Base-by-base conservation (phyloP, 2,113 vertebrate species). In the Eonycteris spelaea region DNA sequence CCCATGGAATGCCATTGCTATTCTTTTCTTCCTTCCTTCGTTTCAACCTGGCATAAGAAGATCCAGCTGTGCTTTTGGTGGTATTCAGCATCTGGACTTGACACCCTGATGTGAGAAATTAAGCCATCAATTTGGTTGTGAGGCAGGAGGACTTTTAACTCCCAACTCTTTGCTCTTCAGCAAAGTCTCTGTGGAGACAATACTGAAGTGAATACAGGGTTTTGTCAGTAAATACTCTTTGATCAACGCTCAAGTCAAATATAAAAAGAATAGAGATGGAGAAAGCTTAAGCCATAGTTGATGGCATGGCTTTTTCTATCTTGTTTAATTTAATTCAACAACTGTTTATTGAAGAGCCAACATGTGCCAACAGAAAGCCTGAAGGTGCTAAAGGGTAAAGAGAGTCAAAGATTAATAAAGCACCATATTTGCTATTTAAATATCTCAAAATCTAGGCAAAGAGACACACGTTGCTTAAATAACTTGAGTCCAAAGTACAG, bases 281-380 rank as follows among this genome's bases (percentile, higher is more conserved):
- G 33, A 91, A 79, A 61, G 15, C 33, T 79, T 74, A 92, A 92
- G 57, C 22, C 7, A 40, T 90, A 94, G 93, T 83, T 91, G 91
- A 94, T 97, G 80, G 16, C 40, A n/a, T 90, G 84, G 79, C 65
- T 92, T 94, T 92, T 61, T 75, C 40, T 11, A 68, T 51, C 51
- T 70, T 51, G 5, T 94, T 92, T 92, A 91, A 94, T 91, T 97
- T 59, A 95, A 91, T 89, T 92, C 82, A 95, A 79, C 73, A 94
- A 79, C 71, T 94, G 14, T 93, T 95, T 97, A 88, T 92, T 96
- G 86, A 95, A 70, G 19, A 97, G 33, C 48, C 93, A 95, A 91
- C 68, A 67, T 68, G 48, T 91, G 30, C 35, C 59, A 89, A 14
- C 30, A 96, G n/a, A 94, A 94, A 86, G 35, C 33, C 33, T 70